These are phyloP conservation scores for Aspidapion aeneum DNA, from an alignment of 2,888 invertebrate genomes.

Conservation along the genomic window DNA sequence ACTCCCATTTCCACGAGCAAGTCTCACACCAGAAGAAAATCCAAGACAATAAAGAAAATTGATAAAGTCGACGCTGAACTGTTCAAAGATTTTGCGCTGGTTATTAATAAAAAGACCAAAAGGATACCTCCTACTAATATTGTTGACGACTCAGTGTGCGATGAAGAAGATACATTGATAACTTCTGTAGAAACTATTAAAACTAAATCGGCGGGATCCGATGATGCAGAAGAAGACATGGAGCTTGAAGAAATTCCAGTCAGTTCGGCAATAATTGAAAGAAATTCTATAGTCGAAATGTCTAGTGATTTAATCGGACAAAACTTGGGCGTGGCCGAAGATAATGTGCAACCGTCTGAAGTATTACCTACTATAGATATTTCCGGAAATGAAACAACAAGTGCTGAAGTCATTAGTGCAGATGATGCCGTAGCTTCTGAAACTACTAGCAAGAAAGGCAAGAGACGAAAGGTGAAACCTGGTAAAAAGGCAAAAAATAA, in stretches of 20 bases:
- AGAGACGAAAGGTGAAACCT: too few species aligned
- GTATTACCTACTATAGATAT: background rate
- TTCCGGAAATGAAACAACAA: background rate
- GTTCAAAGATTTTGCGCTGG: conserved; percentile 34
- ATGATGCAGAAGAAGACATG: conserved; percentile 36
- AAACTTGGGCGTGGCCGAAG: background rate
- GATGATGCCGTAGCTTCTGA: too few species aligned
- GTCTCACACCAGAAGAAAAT: conserved; percentile 32
- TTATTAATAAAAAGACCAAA: conserved; percentile 34
- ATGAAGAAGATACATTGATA: conserved; percentile 16
- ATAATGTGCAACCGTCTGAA: too few species aligned
- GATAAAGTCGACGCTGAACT: conserved; percentile 32
- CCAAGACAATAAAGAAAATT: conserved; percentile 32
- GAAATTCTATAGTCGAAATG: conserved; percentile 8
- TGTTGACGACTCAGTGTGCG: conserved; percentile 24
- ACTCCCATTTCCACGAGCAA: conserved; percentile 21
- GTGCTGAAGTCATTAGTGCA: too few species aligned
- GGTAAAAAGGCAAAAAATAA: background rate
- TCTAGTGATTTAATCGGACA: background rate
- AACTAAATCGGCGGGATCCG: conserved; percentile 14
- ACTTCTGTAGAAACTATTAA: conserved; percentile 12
- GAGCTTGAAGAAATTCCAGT: conserved; percentile 35
- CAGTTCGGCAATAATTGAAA: conserved; percentile 32
- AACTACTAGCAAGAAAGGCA: too few species aligned
- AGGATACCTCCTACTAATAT: conserved; percentile 26